phyloP scores from a whole-genome alignment of 2,888 invertebrate genomes.

The Dioctria rufipes region DNA sequence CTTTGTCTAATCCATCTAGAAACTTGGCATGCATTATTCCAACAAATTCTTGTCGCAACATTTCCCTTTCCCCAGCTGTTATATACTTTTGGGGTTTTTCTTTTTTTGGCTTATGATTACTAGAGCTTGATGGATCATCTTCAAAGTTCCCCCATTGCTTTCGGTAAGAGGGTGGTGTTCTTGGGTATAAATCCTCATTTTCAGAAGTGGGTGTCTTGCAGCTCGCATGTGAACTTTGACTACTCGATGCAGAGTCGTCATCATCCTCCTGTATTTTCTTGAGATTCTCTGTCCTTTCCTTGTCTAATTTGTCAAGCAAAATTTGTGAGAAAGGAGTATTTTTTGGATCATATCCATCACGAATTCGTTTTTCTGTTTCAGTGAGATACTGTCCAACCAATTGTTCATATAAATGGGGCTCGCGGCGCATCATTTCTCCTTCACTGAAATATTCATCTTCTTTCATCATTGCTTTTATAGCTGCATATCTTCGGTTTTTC shows the following conservation, averaged over 20 bases:
- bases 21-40: slow-evolving; percentile 90
- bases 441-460: slow-evolving; percentile 88
- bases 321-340: slow-evolving; percentile 80
- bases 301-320: slow-evolving; percentile 85
- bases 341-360: slow-evolving; percentile 76
- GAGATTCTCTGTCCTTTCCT: slow-evolving; percentile 77
- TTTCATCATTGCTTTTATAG: slow-evolving; percentile 81
- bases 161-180: slow-evolving; percentile 65
- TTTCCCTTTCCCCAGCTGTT: slow-evolving; percentile 75
- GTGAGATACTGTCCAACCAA: slow-evolving; percentile 89
- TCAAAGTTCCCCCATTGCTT: slow-evolving; percentile 76
- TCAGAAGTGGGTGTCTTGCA: neutral
- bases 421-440: slow-evolving; percentile 92
- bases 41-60: slow-evolving; percentile 85
- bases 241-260: neutral
- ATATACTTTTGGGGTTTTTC: slow-evolving; percentile 69
- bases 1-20: slow-evolving; percentile 84
- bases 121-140: slow-evolving; percentile 63
- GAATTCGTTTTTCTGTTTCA: slow-evolving; percentile 79
- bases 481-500: slow-evolving; percentile 87
- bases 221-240: neutral
- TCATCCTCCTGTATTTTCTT: slow-evolving; percentile 74
- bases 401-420: slow-evolving; percentile 92
- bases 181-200: slow-evolving; percentile 59
- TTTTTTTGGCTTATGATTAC: slow-evolving; percentile 30